These are phyloP conservation scores for Apodemus speciosus DNA, from an alignment of 2,113 vertebrate species.

Conservation along the genomic window DNA sequence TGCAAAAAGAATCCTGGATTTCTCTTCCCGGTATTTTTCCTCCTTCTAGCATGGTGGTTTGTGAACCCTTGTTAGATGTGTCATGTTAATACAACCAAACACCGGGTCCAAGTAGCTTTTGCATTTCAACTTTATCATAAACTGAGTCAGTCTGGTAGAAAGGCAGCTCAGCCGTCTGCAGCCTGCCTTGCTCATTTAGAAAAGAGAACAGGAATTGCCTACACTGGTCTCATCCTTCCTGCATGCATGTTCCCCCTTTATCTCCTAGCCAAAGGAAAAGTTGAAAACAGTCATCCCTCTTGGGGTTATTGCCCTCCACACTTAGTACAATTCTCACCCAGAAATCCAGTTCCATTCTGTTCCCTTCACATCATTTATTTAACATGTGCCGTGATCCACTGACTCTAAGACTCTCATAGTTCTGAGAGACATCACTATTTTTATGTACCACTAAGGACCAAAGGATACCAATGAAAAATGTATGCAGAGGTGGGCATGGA, in stretches of 20 bases:
- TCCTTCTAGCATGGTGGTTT: constrained; percentile 6
- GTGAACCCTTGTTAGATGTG: background rate
- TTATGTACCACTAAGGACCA: background rate
- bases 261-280: background rate
- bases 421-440: background rate
- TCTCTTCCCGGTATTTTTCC: constrained; percentile 57
- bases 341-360: background rate
- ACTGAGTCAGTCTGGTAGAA: background rate
- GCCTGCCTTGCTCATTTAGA: background rate
- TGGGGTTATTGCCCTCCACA: background rate
- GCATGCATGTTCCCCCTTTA: background rate
- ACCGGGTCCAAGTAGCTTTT: background rate
- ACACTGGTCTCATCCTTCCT: background rate
- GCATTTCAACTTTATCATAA: background rate
- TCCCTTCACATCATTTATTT: background rate
- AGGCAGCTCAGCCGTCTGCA: background rate
- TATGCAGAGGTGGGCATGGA: background rate
- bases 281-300: no score
- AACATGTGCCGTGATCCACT: background rate
- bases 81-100: constrained; percentile 10
- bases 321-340: background rate
- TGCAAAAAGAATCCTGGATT: constrained; percentile 64
- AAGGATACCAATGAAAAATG: constrained; percentile 23
- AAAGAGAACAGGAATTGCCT: background rate
- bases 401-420: background rate